phyloP scores from a whole-genome alignment of 30 jellyfish, hydroid and myxozoan genomes.

The Chironex yamaguchii region DNA sequence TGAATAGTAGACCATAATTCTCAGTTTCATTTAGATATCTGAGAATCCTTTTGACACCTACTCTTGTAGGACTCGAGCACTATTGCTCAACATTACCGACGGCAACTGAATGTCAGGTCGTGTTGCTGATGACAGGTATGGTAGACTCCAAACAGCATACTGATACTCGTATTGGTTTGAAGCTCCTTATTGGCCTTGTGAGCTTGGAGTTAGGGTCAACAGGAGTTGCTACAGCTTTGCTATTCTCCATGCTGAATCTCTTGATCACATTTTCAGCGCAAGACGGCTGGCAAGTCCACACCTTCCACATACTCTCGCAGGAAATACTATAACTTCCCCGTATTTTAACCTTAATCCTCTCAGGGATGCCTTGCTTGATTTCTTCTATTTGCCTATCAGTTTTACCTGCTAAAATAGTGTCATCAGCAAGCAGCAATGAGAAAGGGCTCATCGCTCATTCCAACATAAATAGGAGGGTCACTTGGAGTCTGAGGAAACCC shows the following conservation, averaged over 20 bases:
- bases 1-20: conserved; percentile 18
- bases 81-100: conserved; percentile 59
- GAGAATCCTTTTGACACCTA: conserved; percentile 63
- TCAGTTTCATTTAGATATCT: conserved; percentile 64
- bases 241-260: conserved; percentile 42
- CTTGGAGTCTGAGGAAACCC: not conserved
- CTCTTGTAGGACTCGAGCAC: conserved; percentile 44
- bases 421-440: conserved; percentile 66
- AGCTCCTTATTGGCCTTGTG: not conserved
- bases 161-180: conserved; percentile 42
- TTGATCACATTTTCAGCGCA: conserved; percentile 1
- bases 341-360: conserved; percentile 32
- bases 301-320: conserved; percentile 29
- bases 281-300: conserved; percentile 25
- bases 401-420: conserved; percentile 48
- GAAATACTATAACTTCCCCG: conserved; percentile 49
- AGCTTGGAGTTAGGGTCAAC: conserved; percentile 40
- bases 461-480: not conserved
- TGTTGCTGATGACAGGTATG: conserved; percentile 28
- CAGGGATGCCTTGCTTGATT: conserved; percentile 1
- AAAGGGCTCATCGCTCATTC: conserved; percentile 8
- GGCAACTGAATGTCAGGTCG: no score
- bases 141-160: conserved; percentile 55
- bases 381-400: not conserved
- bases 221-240: conserved; percentile 45